Percentiles rank a stretch among this genome's conserved stretches.
phyloP scores from a whole-genome alignment of 35 echinoderm and acorn worm genomes.

The Hemicentrotus pulcherrimus region DNA sequence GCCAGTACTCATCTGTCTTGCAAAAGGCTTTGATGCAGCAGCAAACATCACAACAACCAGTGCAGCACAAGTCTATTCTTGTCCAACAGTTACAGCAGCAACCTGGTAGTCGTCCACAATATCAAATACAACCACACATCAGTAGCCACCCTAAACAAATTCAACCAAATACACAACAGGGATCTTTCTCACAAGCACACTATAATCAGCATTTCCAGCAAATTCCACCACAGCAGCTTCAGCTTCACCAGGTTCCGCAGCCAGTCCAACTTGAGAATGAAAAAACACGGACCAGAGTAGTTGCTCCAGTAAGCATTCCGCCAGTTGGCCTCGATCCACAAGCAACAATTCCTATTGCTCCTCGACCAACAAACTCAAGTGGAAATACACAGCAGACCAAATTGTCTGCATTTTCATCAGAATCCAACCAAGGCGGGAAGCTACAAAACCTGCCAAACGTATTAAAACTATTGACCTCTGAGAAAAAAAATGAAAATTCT shows the following conservation, averaged over 20 bases:
- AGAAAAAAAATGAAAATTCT: not conserved
- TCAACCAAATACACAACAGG: not conserved
- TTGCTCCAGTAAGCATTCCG: not conserved
- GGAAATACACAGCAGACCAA: not conserved
- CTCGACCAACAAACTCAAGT: not conserved
- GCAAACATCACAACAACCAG: not conserved
- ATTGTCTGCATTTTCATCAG: not conserved
- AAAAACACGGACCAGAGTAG: not conserved
- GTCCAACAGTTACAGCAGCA: slow-evolving; percentile 30
- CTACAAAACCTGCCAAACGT: not conserved
- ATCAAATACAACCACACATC: not conserved
- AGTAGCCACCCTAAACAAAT: not conserved
- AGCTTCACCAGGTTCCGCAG: not conserved
- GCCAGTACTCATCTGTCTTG: slow-evolving; percentile 19
- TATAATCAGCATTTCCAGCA: not conserved
- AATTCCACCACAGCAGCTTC: slow-evolving; percentile 26
- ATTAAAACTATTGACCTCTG: not conserved
- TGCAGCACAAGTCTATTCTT: slow-evolving; percentile 21
- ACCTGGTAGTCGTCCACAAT: not conserved
- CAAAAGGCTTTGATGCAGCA: slow-evolving; percentile 33
- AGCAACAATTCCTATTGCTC: not conserved
- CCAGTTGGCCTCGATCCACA: not conserved
- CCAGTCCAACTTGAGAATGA: not conserved
- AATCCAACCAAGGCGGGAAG: not conserved
- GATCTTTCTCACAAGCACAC: not conserved